Evolutionary conservation across 1,140 invertebrate species (phyloP).

Genomic region (Ips typographus): DNA sequence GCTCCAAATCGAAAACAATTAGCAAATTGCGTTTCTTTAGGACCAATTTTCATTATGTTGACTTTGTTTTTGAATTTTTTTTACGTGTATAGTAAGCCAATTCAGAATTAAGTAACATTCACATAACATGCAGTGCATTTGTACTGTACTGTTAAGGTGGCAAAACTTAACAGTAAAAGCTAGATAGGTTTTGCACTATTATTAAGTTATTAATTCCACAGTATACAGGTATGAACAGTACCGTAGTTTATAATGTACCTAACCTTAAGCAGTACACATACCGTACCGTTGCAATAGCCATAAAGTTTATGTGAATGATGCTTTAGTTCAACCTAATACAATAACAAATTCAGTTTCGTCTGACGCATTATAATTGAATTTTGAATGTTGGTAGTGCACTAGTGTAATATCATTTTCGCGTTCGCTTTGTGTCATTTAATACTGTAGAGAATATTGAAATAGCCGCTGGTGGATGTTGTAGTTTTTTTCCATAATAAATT

Average conservation of each 20-base stretch:
- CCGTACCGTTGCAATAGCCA: too few species aligned
- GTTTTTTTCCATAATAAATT: not conserved
- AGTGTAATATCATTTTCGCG: not conserved
- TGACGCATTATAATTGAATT: slow-evolving; percentile 1
- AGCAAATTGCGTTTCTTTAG: not conserved
- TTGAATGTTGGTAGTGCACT: not conserved
- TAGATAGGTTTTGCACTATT: too few species aligned
- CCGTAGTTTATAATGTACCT: too few species aligned
- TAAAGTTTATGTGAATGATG: too few species aligned
- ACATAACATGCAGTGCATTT: not conserved
- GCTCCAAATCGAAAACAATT: slow-evolving; percentile 10
- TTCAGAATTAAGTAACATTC: not conserved
- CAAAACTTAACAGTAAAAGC: too few species aligned
- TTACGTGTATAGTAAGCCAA: not conserved
- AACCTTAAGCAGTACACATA: too few species aligned
- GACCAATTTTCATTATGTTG: not conserved
- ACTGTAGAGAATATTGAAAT: not conserved
- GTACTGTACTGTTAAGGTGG: too few species aligned
- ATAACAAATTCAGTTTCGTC: not conserved
- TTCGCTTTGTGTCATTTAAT: not conserved
- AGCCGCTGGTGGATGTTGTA: not conserved
- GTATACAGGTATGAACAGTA: too few species aligned
- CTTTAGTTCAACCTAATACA: not conserved
- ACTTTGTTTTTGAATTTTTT: not conserved
- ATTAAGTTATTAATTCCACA: too few species aligned